Evolutionary conservation across 2,113 vertebrate genomes (phyloP).

Genomic region (Clarias gariepinus): DNA sequence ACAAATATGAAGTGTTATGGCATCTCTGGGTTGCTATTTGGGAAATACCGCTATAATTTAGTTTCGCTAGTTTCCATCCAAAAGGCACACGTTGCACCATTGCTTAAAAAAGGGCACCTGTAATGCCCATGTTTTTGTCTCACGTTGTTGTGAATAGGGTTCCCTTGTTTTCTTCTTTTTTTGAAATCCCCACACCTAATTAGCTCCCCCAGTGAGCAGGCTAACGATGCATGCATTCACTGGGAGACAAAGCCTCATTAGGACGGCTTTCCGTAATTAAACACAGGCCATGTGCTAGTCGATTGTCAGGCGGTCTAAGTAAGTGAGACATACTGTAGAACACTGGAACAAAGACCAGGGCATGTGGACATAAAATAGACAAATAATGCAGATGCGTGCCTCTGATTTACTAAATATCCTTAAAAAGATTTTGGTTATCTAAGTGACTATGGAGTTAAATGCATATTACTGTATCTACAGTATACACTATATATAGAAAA

Average conservation of each 20-base stretch:
- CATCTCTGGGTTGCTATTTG: not conserved
- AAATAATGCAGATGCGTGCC: not conserved
- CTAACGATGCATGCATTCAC: conserved; percentile 69
- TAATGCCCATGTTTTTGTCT: conserved; percentile 54
- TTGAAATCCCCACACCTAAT: conserved; percentile 63
- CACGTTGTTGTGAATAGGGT: conserved; percentile 45
- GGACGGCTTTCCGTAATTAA: conserved; percentile 60
- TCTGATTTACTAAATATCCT: not conserved
- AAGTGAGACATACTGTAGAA: not conserved
- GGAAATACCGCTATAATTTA: conserved; percentile 25
- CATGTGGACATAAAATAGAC: not conserved
- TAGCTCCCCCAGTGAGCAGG: conserved; percentile 69
- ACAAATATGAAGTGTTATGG: not conserved
- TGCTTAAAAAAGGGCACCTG: not conserved
- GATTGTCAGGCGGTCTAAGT: conserved; percentile 46
- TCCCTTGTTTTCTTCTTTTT: conserved; percentile 63
- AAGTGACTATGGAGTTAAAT: not conserved
- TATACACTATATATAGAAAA: not conserved
- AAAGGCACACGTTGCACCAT: conserved; percentile 12
- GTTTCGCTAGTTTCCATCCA: conserved; percentile 19
- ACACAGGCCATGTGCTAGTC: conserved; percentile 55
- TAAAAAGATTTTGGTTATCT: not conserved
- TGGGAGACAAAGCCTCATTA: conserved; percentile 59
- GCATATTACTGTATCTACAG: not conserved
- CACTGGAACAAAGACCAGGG: conserved; percentile 9